Conservation (phyloP, 2,113 vertebrate genomes). For the Aix galericulata region DNA sequence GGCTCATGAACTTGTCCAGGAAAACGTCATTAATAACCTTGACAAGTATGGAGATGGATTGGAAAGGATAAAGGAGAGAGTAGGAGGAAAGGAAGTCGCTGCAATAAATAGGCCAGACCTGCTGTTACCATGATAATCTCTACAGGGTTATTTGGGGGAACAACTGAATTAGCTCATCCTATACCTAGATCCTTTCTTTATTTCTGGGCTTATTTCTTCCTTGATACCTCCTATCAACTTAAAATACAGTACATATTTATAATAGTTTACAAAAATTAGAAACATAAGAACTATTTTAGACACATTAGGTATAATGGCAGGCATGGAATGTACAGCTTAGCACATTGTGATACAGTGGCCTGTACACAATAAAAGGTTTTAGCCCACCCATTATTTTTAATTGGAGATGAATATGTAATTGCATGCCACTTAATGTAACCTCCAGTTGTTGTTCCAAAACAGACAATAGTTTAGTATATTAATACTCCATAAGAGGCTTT, state of each 20-base stretch:
- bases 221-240: neutral
- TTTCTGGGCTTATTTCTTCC: neutral
- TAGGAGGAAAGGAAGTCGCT: slow-evolving; percentile 56
- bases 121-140: slow-evolving; percentile 61
- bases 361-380: neutral
- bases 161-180: neutral
- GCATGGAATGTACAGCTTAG: neutral
- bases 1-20: neutral
- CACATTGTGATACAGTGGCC: neutral
- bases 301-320: neutral
- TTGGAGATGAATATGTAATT: slow-evolving; percentile 8
- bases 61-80: slow-evolving; percentile 59
- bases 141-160: slow-evolving; percentile 8
- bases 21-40: slow-evolving; percentile 32
- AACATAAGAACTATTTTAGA: neutral
- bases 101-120: slow-evolving; percentile 48
- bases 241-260: neutral
- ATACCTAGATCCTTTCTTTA: neutral
- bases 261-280: neutral
- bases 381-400: neutral
- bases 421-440: neutral
- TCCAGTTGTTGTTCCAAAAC: slow-evolving; percentile 35
- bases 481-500: slow-evolving; percentile 35
- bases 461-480: slow-evolving; percentile 6
- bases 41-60: slow-evolving; percentile 44